phyloP scores from a whole-genome alignment of 2,797 vertebrate species.

The Anguilla obscura region DNA sequence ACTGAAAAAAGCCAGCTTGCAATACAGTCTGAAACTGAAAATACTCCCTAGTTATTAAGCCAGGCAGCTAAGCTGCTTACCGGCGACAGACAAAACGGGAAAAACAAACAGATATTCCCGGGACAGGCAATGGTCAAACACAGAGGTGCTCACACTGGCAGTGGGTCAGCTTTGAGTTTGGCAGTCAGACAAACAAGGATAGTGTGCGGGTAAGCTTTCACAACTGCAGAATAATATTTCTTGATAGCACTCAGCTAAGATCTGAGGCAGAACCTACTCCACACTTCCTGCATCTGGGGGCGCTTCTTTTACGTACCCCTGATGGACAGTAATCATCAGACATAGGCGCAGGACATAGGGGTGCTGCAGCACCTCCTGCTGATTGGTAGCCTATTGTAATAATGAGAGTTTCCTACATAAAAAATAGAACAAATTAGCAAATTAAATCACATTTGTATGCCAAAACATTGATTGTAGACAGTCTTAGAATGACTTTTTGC shows the following conservation, averaged over 20 bases:
- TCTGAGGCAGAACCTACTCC: not conserved
- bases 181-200: not conserved
- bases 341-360: too few relatives aligned
- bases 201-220: not conserved
- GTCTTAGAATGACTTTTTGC: too few relatives aligned
- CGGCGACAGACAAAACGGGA: not conserved
- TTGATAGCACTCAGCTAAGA: not conserved
- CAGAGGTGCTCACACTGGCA: not conserved
- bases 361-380: too few relatives aligned
- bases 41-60: not conserved
- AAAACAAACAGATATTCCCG: conserved; percentile 2
- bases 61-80: not conserved
- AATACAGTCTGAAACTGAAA: not conserved
- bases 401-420: too few relatives aligned
- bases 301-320: too few relatives aligned
- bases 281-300: too few relatives aligned
- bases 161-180: not conserved
- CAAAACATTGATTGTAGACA: too few relatives aligned
- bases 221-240: not conserved
- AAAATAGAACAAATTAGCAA: too few relatives aligned
- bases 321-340: too few relatives aligned
- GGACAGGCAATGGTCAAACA: not conserved
- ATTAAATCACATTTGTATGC: too few relatives aligned
- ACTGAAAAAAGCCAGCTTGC: not conserved
- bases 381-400: too few relatives aligned